Percentiles rank a stretch among this genome's conserved stretches.
Evolutionary conservation across 2,797 vertebrate species (phyloP).

Genomic region (Argya squamiceps): DNA sequence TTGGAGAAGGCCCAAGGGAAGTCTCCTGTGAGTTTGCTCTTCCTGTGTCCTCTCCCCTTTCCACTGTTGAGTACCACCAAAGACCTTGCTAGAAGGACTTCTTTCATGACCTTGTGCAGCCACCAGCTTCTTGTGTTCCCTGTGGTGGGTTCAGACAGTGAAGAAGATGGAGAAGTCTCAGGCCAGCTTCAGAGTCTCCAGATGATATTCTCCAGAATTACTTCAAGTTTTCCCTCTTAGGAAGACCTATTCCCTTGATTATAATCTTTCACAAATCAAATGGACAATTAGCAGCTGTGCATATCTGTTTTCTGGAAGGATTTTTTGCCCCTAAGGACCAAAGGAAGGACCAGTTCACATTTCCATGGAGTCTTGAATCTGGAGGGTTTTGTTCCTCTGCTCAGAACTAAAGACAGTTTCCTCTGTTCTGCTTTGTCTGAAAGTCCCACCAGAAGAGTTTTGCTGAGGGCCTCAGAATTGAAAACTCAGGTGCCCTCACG

Average conservation of each 20-base stretch:
- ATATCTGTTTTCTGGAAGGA: background rate
- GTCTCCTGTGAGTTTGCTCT: background rate
- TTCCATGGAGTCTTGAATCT: background rate
- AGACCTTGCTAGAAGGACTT: background rate
- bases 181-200: background rate
- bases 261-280: background rate
- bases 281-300: background rate
- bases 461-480: background rate
- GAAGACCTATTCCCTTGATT: background rate
- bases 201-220: background rate
- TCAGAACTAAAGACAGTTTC: background rate
- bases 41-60: background rate
- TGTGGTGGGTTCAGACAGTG: background rate
- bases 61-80: background rate
- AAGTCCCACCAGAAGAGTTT: background rate
- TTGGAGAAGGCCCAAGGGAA: background rate
- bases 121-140: accelerated
- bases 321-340: background rate
- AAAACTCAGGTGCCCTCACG: accelerated
- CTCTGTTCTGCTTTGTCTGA: background rate
- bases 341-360: background rate
- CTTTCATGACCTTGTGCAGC: background rate
- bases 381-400: background rate
- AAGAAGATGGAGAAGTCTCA: background rate
- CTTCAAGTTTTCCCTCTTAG: background rate